Evolutionary conservation across 2,888 invertebrate genomes (phyloP), one percentile per base, ranked within the genome.

Genomic region (Alentia gelatinosa): DNA sequence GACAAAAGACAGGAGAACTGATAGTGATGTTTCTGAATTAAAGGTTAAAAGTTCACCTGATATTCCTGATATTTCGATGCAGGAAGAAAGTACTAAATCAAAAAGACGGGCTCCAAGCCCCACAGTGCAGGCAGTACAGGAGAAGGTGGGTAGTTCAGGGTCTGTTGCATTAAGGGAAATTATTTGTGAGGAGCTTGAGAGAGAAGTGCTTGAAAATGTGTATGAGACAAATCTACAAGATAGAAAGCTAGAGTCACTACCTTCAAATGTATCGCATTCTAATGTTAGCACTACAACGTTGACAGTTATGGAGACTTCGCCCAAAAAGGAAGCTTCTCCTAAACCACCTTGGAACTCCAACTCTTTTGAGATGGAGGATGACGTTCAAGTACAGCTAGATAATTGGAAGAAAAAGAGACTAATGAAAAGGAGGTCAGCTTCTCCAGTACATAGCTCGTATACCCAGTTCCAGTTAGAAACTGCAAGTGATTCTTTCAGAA

Each of bases 121-220:
- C 1, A 86, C 86, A 33, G 86, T 47, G 7, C 26, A 50, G 26
- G 86, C 86, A 19, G 86, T 86, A 1, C 42, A 86, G 30, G 47
- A 86, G 35, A 86, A 86, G 86, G 86, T 86, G 7, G 86, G 50
- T 1, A 33, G 0, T 30, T 26, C 86, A 23, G 47, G 12, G 86
- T 86, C 86, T 12, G 26, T 50, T 23, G 5, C 42, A 47, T 47
- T 86, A 0, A 42, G 86, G 86, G 86, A 86, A 33, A 86, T 86
- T 47, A 86, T 86, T 3, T 86, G 86, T 47, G 86, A 42, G 30
- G 86, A 86, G 47, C 47, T 86, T 30, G 86, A 86, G 30, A 23
- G 33, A 30, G 86, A 47, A 35, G 86, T 86, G n/a, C 42, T 86
- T 1, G 86, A 19, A 4, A 50, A 86, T 47, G 86, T n/a, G 1